phyloP scores from a whole-genome alignment of 2,888 invertebrate genomes.

The Drosophila stalkeri region DNA sequence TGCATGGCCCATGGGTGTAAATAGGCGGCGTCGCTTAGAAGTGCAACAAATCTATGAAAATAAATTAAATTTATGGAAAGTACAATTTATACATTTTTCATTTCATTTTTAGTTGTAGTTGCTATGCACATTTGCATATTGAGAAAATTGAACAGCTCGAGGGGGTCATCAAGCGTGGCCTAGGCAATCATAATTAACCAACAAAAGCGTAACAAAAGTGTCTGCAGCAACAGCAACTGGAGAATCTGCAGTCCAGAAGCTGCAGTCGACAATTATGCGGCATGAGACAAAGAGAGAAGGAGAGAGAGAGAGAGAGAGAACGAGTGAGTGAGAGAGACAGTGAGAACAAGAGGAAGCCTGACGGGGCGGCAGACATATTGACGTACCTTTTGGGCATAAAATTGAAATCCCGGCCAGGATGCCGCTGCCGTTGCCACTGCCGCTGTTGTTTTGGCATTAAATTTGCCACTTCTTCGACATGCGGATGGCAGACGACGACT shows the following conservation, averaged over 20 bases:
- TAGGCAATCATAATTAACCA: constrained; percentile 66
- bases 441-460: constrained; percentile 74
- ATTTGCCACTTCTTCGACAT: constrained; percentile 80
- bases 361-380: constrained; percentile 65
- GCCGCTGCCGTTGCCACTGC: constrained; percentile 53
- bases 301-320: background rate
- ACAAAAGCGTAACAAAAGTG: constrained; percentile 49
- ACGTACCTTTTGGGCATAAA: constrained; percentile 81
- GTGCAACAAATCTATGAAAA: constrained; percentile 59
- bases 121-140: constrained; percentile 84
- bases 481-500: constrained; percentile 29
- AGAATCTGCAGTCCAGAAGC: constrained; percentile 63
- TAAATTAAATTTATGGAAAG: constrained; percentile 81
- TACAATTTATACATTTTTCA: constrained; percentile 4
- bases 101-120: constrained; percentile 22
- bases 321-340: background rate
- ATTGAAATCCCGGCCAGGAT: constrained; percentile 78
- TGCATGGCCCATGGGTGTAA: constrained; percentile 30
- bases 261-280: constrained; percentile 64
- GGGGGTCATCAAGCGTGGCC: constrained; percentile 82
- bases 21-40: constrained; percentile 54
- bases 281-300: constrained; percentile 22
- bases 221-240: constrained; percentile 16
- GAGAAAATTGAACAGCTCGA: constrained; percentile 84
- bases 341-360: constrained; percentile 1